Percentiles rank a stretch among this genome's conserved stretches.
phyloP scores from a whole-genome alignment of 2,888 invertebrate species.

The Acronicta leporina region DNA sequence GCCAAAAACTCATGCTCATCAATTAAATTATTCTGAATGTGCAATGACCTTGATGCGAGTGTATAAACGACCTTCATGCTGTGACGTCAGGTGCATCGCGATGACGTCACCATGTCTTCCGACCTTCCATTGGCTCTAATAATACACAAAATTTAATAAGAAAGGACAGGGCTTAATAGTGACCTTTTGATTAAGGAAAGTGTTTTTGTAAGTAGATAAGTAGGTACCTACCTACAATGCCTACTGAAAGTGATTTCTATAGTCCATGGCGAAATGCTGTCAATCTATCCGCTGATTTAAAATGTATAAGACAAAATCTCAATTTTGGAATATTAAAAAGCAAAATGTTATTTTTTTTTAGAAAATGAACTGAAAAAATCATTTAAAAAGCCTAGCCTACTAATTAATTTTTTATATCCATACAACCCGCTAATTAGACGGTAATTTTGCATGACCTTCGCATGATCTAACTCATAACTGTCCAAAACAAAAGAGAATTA shows the following conservation, averaged over 20 bases:
- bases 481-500: slow-evolving; percentile 26
- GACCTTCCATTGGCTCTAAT: slow-evolving; percentile 21
- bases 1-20: slow-evolving; percentile 21
- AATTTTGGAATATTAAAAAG: too few relatives aligned
- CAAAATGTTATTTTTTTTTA: too few relatives aligned
- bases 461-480: slow-evolving; percentile 8
- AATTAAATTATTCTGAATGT: slow-evolving; percentile 8
- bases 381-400: too few relatives aligned
- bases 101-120: slow-evolving; percentile 6
- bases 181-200: too few relatives aligned
- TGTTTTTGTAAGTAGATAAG: too few relatives aligned
- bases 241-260: too few relatives aligned
- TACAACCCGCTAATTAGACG: background rate
- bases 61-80: slow-evolving; percentile 34
- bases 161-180: background rate
- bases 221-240: too few relatives aligned
- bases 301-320: too few relatives aligned
- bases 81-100: slow-evolving; percentile 34
- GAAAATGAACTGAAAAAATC: too few relatives aligned
- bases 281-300: too few relatives aligned
- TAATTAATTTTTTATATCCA: too few relatives aligned
- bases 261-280: too few relatives aligned
- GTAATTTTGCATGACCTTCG: slow-evolving; percentile 26
- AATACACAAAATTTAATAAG: slow-evolving; percentile 7
- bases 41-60: slow-evolving; percentile 30